Conservation (phyloP, 2,888 invertebrate genomes). For the Caenorhabditis becei region DNA sequence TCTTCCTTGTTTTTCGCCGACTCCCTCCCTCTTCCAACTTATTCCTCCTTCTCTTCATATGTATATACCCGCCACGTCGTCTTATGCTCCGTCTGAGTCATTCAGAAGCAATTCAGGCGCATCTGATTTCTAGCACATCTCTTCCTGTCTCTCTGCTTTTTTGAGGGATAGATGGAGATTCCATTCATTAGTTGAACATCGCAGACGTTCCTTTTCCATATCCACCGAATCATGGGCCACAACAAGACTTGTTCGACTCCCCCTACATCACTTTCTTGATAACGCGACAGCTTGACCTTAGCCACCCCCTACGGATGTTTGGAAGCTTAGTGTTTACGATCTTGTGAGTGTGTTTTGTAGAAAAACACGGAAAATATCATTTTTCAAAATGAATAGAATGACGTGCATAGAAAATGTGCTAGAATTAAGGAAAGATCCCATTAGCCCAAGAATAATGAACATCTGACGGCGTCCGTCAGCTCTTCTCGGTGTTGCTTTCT, state of each 20-base stretch:
- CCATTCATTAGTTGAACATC: slow-evolving; percentile 48
- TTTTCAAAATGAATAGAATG: slow-evolving; percentile 53
- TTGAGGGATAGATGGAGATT: not conserved
- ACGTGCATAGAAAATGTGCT: slow-evolving; percentile 49
- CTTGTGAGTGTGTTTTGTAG: slow-evolving; percentile 15
- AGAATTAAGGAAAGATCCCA: slow-evolving; percentile 47
- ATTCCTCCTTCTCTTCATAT: slow-evolving; percentile 35
- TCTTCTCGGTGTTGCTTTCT: not conserved
- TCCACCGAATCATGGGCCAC: not conserved
- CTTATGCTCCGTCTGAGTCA: slow-evolving; percentile 40
- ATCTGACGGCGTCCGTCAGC: slow-evolving; percentile 5
- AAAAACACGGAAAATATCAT: slow-evolving; percentile 48
- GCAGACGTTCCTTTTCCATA: slow-evolving; percentile 21
- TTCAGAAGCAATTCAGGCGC: slow-evolving; percentile 54
- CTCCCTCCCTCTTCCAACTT: slow-evolving; percentile 34
- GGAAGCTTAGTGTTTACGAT: not conserved
- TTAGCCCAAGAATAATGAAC: slow-evolving; percentile 51
- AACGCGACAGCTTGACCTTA: not conserved
- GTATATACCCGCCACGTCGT: slow-evolving; percentile 38
- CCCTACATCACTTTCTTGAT: not conserved
- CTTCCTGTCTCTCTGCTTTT: slow-evolving; percentile 20
- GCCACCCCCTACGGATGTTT: not conserved
- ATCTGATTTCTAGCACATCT: slow-evolving; percentile 55
- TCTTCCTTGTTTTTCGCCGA: slow-evolving; percentile 55
- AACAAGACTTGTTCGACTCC: not conserved